Evolutionary conservation across 2,113 vertebrate species (phyloP).

Genomic region (Montifringilla adamsi): DNA sequence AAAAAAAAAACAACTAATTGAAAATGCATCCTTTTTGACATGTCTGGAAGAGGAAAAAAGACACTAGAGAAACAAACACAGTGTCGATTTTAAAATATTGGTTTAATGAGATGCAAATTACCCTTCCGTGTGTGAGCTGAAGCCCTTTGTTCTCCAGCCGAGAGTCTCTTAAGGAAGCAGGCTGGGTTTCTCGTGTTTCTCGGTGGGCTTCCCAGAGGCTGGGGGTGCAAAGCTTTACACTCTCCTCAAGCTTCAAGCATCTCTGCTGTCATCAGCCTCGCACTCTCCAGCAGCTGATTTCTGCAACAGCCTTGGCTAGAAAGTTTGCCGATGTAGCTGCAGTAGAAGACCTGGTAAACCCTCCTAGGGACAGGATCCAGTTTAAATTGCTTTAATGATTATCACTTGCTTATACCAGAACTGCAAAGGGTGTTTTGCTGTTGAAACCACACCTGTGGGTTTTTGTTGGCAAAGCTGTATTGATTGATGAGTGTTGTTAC

Average conservation of each 20-base stretch:
- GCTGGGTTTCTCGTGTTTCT: not conserved
- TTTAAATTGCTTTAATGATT: not conserved
- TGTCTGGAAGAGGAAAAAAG: not conserved
- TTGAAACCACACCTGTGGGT: not conserved
- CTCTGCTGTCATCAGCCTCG: not conserved
- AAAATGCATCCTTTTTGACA: not conserved
- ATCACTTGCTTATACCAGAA: not conserved
- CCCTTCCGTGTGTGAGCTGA: not conserved
- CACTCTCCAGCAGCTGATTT: not conserved
- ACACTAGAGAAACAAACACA: not conserved
- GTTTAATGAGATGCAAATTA: constrained; percentile 48
- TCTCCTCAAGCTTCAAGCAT: not conserved
- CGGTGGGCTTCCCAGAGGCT: not conserved
- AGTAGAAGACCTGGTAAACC: not conserved
- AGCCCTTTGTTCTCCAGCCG: constrained; percentile 31
- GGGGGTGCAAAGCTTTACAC: not conserved
- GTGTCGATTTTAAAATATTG: not conserved
- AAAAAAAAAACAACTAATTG: not conserved
- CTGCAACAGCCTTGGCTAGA: not conserved
- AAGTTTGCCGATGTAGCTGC: not conserved
- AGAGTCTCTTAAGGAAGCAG: constrained; percentile 17
- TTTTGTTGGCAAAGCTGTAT: not conserved
- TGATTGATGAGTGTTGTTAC: not conserved
- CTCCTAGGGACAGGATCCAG: not conserved
- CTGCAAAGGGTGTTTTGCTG: not conserved